Conservation (phyloP, 2,797 vertebrate species). For the Channa striata region DNA sequence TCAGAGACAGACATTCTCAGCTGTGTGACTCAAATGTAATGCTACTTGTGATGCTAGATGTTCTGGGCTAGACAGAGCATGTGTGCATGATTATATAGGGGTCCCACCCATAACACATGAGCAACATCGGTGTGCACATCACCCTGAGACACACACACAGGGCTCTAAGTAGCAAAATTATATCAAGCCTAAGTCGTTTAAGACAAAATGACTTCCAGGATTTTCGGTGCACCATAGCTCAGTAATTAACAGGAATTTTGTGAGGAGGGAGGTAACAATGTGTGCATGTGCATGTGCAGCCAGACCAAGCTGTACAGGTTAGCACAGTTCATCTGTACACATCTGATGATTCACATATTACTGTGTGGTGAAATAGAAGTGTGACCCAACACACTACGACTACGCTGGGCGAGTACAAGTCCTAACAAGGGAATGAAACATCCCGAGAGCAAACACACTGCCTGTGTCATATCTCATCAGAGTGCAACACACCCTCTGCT, state of each 20-base stretch:
- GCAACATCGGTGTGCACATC: constrained; percentile 1
- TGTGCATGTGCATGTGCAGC: not conserved
- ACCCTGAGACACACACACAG: not conserved
- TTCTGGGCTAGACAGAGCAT: not conserved
- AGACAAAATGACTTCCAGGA: not conserved
- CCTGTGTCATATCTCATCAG: constrained; percentile 37
- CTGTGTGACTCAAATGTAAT: not conserved
- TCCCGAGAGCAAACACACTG: constrained; percentile 47
- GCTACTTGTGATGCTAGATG: not conserved
- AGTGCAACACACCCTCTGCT: constrained; percentile 51
- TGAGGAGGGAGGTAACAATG: not conserved
- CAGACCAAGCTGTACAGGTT: not conserved
- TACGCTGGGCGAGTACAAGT: constrained; percentile 61
- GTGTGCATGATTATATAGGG: not conserved
- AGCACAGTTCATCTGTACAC: not conserved
- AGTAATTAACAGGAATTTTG: not conserved
- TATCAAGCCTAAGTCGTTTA: not conserved
- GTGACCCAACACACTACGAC: constrained; percentile 30
- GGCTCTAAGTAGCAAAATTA: not conserved
- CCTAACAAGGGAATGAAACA: constrained; percentile 71
- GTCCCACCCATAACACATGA: constrained; percentile 2
- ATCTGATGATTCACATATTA: constrained; percentile 43
- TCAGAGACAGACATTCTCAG: not conserved
- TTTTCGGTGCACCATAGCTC: not conserved
- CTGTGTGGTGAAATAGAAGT: constrained; percentile 35